phyloP scores from a whole-genome alignment of 2,113 vertebrate species.

The Procavia capensis region DNA sequence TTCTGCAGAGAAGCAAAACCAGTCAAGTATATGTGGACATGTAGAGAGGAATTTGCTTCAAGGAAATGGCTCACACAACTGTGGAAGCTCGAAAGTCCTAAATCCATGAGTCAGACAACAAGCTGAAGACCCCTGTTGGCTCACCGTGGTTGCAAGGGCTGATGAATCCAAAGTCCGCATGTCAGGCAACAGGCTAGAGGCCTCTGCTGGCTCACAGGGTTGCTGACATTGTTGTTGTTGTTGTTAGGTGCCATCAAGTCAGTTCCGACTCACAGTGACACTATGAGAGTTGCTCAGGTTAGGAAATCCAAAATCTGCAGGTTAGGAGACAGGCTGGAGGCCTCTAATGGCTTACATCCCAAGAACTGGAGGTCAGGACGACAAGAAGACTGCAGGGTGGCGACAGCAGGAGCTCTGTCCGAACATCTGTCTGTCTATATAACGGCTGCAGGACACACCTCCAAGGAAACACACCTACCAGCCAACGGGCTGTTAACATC shows the following conservation, averaged over 20 bases:
- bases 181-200: not conserved
- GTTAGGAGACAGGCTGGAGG: not conserved
- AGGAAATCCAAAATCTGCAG: not conserved
- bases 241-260: too few relatives aligned
- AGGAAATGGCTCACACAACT: not conserved
- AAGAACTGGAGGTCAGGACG: too few relatives aligned
- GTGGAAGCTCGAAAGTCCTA: not conserved
- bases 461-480: not conserved
- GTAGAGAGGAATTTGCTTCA: too few relatives aligned
- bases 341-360: not conserved
- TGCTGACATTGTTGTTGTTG: too few relatives aligned
- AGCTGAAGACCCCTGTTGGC: not conserved
- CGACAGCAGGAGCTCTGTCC: not conserved
- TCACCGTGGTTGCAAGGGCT: not conserved
- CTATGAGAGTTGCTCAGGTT: too few relatives aligned
- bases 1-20: not conserved
- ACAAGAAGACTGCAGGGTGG: not conserved
- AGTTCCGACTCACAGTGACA: too few relatives aligned
- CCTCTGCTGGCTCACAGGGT: not conserved
- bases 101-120: not conserved
- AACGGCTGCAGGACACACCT: not conserved
- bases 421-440: not conserved
- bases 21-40: too few relatives aligned
- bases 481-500: not conserved
- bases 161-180: not conserved